These are phyloP conservation scores for Diarsia dahlii DNA, from an alignment of 2,888 invertebrate genomes.

Conservation along the genomic window DNA sequence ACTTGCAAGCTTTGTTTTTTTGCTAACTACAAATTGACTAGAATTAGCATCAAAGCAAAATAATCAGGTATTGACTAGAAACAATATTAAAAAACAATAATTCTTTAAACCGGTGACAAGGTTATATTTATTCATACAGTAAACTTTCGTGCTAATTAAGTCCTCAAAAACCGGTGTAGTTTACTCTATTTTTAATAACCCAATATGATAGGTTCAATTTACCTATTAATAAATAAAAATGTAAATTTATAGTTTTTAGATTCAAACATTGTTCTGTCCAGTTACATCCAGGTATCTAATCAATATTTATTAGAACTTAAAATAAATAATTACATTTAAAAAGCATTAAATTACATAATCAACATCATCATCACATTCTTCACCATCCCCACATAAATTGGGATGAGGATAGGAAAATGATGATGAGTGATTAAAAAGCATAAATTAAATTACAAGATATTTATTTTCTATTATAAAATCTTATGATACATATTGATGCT, in stretches of 20 bases:
- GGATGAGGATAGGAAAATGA: neutral
- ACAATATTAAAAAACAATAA: neutral
- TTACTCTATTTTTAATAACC: neutral
- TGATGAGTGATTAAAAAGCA: constrained; percentile 29
- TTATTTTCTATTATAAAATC: constrained; percentile 55
- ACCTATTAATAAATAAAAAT: neutral
- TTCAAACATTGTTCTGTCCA: too few relatives aligned
- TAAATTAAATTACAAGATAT: constrained; percentile 37
- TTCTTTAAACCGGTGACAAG: neutral
- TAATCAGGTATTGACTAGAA: constrained; percentile 53
- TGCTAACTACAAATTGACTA: constrained; percentile 72
- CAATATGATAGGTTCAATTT: neutral
- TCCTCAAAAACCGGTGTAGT: neutral
- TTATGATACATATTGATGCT: constrained; percentile 57
- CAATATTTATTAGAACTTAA: constrained; percentile 38
- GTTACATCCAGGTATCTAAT: neutral
- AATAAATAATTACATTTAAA: constrained; percentile 1
- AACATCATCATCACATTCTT: neutral
- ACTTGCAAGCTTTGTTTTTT: constrained; percentile 64
- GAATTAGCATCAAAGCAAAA: constrained; percentile 80
- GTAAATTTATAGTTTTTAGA: neutral
- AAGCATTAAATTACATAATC: neutral
- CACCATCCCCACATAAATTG: neutral
- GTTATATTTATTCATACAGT: neutral
- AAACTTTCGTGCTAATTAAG: neutral